A percentile compares a stretch with the other conserved stretches of the same genome.
Conservation (phyloP, 2,888 invertebrate species). For the Folsomia manolachei region DNA sequence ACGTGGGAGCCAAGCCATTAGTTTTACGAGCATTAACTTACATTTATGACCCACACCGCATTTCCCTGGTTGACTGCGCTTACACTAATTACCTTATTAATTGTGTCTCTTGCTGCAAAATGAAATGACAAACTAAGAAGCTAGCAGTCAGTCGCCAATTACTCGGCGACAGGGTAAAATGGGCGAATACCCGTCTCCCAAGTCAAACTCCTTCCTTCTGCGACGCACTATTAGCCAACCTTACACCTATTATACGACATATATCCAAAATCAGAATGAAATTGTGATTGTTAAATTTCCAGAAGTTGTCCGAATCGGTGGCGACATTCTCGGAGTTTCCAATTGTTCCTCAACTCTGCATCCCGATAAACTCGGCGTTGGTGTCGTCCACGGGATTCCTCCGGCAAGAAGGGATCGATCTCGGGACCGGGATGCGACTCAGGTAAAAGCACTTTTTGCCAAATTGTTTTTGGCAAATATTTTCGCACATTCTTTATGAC, state of each 20-base stretch:
- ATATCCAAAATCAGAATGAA: background rate
- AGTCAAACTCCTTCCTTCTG: too few relatives aligned
- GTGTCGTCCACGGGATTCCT: slow-evolving; percentile 27
- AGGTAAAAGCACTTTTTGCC: background rate
- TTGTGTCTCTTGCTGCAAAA: too few relatives aligned
- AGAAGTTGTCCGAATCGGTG: slow-evolving; percentile 31
- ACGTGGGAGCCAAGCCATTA: too few relatives aligned
- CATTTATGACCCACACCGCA: too few relatives aligned
- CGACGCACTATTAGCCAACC: too few relatives aligned
- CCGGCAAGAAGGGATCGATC: background rate
- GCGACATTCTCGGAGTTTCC: slow-evolving; percentile 12
- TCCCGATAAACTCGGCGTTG: slow-evolving; percentile 28
- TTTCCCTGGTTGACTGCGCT: too few relatives aligned
- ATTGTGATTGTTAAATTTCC: slow-evolving; percentile 12
- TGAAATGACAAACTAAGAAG: too few relatives aligned
- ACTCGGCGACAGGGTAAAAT: too few relatives aligned
- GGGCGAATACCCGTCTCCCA: too few relatives aligned
- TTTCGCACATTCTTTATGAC: background rate
- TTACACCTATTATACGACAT: background rate
- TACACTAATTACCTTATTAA: too few relatives aligned
- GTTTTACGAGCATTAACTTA: too few relatives aligned
- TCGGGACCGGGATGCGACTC: background rate
- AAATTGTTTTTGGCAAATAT: background rate
- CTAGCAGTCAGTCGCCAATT: too few relatives aligned
- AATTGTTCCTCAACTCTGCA: slow-evolving; percentile 23